Evolutionary conservation across 53 echinoderm and acorn worm species (phyloP).

Genomic region (Echinometra lucunter): DNA sequence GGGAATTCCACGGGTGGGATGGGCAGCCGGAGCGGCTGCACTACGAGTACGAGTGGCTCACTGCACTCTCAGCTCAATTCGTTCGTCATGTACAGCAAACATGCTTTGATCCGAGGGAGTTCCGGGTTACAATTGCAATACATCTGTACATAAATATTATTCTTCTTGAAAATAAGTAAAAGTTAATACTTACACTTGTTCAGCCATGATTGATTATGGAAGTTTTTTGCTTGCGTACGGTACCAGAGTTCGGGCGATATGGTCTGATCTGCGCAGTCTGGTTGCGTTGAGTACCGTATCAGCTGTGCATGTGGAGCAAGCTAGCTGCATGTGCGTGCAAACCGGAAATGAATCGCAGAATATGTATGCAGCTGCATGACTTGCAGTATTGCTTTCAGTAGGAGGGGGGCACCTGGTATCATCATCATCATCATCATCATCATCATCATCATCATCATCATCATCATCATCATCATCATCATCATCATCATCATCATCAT

Average conservation of each 20-base stretch:
- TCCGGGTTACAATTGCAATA: background rate
- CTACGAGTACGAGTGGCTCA: background rate
- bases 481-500: background rate
- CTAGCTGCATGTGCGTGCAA: no score
- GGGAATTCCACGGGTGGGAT: constrained; percentile 3
- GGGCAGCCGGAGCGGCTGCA: background rate
- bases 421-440: no score
- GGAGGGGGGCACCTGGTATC: no score
- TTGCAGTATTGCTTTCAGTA: no score
- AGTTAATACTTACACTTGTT: constrained; percentile 5
- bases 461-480: background rate
- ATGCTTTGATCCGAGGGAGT: background rate
- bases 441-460: no score
- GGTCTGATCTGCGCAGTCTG: background rate
- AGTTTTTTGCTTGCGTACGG: background rate
- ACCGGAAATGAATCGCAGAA: no score
- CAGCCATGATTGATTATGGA: background rate
- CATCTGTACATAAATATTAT: background rate
- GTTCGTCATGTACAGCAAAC: background rate
- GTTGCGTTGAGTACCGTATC: no score
- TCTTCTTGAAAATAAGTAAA: background rate
- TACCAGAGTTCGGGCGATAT: no score
- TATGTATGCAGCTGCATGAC: no score
- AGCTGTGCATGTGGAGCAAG: no score
- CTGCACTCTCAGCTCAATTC: no score